These are phyloP conservation scores for Acromyrmex heyeri DNA, from an alignment of 1,140 invertebrate species.

Conservation along the genomic window DNA sequence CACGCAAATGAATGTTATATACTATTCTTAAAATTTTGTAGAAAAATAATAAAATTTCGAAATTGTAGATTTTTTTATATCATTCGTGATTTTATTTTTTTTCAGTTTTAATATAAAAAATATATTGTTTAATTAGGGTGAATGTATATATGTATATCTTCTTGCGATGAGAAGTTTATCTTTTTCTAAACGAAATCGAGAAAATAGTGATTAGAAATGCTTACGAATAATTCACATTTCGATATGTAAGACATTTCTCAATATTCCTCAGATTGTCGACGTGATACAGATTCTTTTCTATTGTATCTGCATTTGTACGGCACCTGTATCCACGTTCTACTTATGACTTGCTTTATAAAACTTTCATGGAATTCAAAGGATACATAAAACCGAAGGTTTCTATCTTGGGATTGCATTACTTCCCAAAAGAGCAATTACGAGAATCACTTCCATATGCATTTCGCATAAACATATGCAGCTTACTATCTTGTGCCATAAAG, in stretches of 20 bases:
- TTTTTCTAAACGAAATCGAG: neutral
- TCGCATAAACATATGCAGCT: conserved; percentile 43
- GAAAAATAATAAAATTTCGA: neutral
- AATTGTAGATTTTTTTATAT: neutral
- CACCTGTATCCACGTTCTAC: neutral
- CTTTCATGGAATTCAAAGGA: conserved; percentile 42
- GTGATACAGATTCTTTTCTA: conserved; percentile 43
- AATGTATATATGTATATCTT: neutral
- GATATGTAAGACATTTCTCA: conserved; percentile 19
- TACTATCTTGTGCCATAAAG: conserved; percentile 14
- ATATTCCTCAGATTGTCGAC: conserved; percentile 40
- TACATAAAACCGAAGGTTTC: conserved; percentile 15
- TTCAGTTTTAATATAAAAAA: neutral
- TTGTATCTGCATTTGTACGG: conserved; percentile 21
- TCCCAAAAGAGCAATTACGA: conserved; percentile 49
- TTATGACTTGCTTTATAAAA: conserved; percentile 48
- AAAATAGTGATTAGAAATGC: conserved; percentile 28
- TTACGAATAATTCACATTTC: conserved; percentile 41
- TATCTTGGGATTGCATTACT: conserved; percentile 37
- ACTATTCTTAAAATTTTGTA: conserved; percentile 26
- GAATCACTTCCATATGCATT: conserved; percentile 52
- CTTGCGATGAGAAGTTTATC: neutral
- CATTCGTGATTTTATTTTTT: neutral
- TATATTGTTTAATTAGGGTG: neutral
- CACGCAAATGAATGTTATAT: neutral